Evolutionary conservation across 2,888 invertebrate species (phyloP).

Genomic region (Ormyrus rosae): DNA sequence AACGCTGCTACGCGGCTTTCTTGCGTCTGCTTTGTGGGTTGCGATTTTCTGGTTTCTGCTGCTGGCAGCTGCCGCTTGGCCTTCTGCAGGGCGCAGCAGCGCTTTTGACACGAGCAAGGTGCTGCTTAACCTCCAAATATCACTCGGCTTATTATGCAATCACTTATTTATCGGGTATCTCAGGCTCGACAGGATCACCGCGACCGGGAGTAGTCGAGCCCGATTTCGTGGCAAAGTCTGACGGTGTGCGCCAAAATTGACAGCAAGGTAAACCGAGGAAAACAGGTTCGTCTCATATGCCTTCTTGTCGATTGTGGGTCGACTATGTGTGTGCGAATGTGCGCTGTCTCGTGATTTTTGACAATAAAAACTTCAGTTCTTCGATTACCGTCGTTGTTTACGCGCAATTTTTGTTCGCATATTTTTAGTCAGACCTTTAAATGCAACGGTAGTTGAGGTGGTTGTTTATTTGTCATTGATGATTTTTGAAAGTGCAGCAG

Average conservation of each 20-base stretch:
- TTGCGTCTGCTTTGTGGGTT: neutral
- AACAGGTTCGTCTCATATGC: slow-evolving; percentile 30
- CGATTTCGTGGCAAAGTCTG: neutral
- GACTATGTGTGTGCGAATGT: neutral
- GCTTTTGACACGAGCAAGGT: neutral
- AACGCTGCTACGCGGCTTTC: neutral
- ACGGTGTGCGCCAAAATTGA: no score
- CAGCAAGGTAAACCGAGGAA: neutral
- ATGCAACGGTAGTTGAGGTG: no score
- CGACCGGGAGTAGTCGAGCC: neutral
- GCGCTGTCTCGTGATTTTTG: slow-evolving; percentile 23
- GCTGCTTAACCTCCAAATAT: slow-evolving; percentile 38
- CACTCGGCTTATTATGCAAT: slow-evolving; percentile 46
- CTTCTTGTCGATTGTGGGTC: neutral
- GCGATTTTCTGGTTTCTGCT: neutral
- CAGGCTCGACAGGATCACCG: neutral
- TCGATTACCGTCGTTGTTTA: neutral
- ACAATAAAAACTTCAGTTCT: slow-evolving; percentile 30
- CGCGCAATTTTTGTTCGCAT: neutral
- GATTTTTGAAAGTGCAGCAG: no score
- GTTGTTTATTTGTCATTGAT: no score
- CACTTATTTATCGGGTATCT: neutral
- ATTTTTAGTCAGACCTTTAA: no score
- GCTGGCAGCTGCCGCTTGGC: neutral
- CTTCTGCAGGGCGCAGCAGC: neutral